Percentiles rank a stretch among this genome's conserved stretches.
These are phyloP conservation scores for Knipowitschia caucasica DNA, from an alignment of 2,797 vertebrate species.

Conservation along the genomic window DNA sequence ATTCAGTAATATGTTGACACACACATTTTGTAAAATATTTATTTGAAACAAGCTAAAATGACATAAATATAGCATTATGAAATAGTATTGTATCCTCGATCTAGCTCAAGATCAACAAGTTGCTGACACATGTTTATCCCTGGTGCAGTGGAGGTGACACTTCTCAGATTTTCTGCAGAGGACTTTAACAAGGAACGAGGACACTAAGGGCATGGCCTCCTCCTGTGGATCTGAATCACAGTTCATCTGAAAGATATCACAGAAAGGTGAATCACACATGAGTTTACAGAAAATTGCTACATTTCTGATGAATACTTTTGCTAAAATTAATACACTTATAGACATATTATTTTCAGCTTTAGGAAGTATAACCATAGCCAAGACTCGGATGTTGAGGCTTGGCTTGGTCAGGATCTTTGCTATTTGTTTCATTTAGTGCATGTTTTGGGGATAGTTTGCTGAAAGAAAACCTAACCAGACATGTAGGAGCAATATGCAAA, in stretches of 20 bases:
- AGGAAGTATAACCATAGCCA: no score
- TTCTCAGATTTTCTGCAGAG: conserved; percentile 63
- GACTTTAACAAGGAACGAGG: conserved; percentile 74
- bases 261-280: not conserved
- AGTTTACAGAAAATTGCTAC: not conserved
- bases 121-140: conserved; percentile 35
- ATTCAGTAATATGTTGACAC: not conserved
- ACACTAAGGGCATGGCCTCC: conserved; percentile 70
- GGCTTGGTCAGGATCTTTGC: no score
- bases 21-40: conserved; percentile 5
- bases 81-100: no score
- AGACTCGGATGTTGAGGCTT: no score
- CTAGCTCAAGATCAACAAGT: conserved; percentile 59
- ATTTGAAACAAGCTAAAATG: conserved; percentile 29
- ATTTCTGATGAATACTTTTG: no score
- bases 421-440: no score
- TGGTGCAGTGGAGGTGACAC: conserved; percentile 69
- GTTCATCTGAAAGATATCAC: conserved; percentile 55
- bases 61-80: no score
- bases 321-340: no score
- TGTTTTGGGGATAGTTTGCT: no score
- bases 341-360: no score
- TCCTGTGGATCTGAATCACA: conserved; percentile 64
- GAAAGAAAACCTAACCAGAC: no score
- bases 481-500: no score